A percentile compares a stretch with the other conserved stretches of the same genome.
Evolutionary conservation across 1,140 invertebrate species (phyloP).

Genomic region (Odontomachus brunneus): DNA sequence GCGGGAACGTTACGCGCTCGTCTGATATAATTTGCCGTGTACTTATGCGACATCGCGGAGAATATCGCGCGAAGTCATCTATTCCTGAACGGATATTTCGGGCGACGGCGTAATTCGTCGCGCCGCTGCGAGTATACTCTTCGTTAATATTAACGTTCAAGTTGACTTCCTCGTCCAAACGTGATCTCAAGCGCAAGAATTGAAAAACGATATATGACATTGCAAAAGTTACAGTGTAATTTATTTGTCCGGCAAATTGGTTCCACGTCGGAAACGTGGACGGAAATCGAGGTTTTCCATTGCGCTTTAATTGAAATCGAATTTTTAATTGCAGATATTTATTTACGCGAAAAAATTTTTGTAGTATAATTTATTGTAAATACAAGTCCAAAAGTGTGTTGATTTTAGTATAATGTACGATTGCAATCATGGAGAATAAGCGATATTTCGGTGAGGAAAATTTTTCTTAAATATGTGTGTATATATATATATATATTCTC

Average conservation of each 20-base stretch:
- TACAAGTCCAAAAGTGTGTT: conserved; percentile 40
- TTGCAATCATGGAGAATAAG: conserved; percentile 13
- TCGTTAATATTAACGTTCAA: conserved; percentile 22
- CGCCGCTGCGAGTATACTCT: not conserved
- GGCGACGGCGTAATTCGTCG: not conserved
- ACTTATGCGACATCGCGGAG: conserved; percentile 28
- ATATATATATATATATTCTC: not conserved
- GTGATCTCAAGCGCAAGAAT: conserved; percentile 46
- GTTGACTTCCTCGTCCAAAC: conserved; percentile 6
- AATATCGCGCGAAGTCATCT: conserved; percentile 1
- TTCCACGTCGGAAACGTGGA: not conserved
- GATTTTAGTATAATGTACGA: conserved; percentile 12
- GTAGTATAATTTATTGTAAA: conserved; percentile 57
- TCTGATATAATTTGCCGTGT: conserved; percentile 16
- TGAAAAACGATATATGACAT: not conserved
- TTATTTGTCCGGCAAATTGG: not conserved
- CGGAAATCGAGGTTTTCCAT: not conserved
- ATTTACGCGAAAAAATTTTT: conserved; percentile 21
- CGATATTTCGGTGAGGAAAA: not conserved
- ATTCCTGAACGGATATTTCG: conserved; percentile 31
- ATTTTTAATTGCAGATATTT: conserved; percentile 23
- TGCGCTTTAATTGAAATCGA: not conserved
- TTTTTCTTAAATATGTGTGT: not conserved
- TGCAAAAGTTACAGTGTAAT: not conserved
- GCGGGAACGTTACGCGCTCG: not conserved